A percentile compares a stretch with the other conserved stretches of the same genome.
phyloP scores from a whole-genome alignment of 2,113 vertebrate genomes.

The Podiceps cristatus region DNA sequence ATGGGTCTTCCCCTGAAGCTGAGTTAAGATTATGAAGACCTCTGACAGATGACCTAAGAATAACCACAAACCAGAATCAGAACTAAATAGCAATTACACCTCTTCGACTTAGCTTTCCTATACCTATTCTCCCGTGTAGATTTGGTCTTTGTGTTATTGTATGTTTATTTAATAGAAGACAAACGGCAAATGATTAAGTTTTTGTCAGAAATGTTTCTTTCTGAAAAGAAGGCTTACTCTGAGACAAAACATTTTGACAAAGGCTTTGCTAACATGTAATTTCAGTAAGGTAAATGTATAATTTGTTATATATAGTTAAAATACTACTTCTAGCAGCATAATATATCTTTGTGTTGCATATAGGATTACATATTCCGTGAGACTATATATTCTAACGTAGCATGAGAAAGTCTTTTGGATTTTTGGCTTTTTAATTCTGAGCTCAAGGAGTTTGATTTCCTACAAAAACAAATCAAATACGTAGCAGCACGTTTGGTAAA shows the following conservation, averaged over 20 bases:
- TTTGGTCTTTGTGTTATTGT: not conserved
- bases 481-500: not conserved
- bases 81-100: not conserved
- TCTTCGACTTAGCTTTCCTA: not conserved
- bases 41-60: not conserved
- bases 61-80: not conserved
- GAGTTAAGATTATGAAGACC: not conserved
- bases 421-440: not conserved
- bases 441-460: not conserved
- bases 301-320: not conserved
- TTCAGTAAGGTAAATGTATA: not conserved
- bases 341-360: not conserved
- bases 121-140: not conserved
- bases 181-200: not conserved
- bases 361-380: not conserved
- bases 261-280: not conserved
- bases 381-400: not conserved
- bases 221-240: not conserved
- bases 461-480: not conserved
- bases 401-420: not conserved
- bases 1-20: not conserved
- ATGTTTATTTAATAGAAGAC: not conserved
- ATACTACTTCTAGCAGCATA: not conserved
- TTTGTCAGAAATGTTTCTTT: not conserved
- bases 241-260: constrained; percentile 44